Conservation (phyloP, 2,113 vertebrate species). For the Callipepla squamata region DNA sequence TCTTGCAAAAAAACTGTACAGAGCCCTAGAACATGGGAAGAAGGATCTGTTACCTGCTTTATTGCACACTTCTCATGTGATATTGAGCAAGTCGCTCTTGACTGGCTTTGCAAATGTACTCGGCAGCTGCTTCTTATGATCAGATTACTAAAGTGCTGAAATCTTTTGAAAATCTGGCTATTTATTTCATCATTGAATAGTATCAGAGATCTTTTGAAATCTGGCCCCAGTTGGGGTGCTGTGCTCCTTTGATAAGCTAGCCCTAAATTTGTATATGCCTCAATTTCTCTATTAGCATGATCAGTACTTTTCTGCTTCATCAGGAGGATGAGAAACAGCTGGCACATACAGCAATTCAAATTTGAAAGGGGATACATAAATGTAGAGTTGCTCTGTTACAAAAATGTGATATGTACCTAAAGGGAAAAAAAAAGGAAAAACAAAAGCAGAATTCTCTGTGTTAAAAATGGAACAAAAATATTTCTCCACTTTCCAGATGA, state of each 20-base stretch:
- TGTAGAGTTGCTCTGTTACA: not conserved
- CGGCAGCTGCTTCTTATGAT: slow-evolving; percentile 65
- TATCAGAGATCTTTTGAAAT: slow-evolving; percentile 68
- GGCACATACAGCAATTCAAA: slow-evolving; percentile 12
- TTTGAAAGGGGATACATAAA: slow-evolving; percentile 16
- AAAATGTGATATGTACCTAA: not conserved
- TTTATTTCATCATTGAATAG: slow-evolving; percentile 66
- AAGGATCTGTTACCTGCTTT: not conserved
- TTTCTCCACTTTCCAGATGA: not conserved
- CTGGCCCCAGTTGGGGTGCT: slow-evolving; percentile 42
- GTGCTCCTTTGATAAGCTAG: slow-evolving; percentile 36
- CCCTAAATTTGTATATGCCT: slow-evolving; percentile 50
- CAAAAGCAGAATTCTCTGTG: not conserved
- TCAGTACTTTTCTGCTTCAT: slow-evolving; percentile 41
- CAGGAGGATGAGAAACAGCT: slow-evolving; percentile 23
- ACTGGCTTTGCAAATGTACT: slow-evolving; percentile 28
- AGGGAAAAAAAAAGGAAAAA: not conserved
- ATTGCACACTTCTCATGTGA: not conserved
- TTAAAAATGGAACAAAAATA: not conserved
- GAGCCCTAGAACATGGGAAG: not conserved
- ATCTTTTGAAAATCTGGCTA: slow-evolving; percentile 65
- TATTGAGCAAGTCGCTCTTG: not conserved
- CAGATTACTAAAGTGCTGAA: slow-evolving; percentile 67
- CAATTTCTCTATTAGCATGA: slow-evolving; percentile 60
- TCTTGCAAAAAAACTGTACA: not conserved